These are phyloP conservation scores for Solea senegalensis DNA, from an alignment of 2,113 vertebrate genomes.

Conservation along the genomic window DNA sequence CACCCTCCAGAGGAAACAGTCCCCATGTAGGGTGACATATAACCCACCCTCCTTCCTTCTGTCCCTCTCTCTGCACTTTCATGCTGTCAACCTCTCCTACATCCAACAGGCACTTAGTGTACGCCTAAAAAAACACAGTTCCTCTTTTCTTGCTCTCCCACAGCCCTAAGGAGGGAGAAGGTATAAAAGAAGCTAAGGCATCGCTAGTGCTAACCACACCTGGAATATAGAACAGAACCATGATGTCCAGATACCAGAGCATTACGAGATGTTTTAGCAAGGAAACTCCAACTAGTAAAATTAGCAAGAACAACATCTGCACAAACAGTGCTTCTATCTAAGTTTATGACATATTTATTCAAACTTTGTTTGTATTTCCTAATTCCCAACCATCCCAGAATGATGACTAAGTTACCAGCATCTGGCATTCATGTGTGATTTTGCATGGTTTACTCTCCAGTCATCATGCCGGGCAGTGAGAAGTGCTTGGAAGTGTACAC, in stretches of 20 bases:
- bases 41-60: slow-evolving; percentile 25
- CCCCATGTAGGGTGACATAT: slow-evolving; percentile 63
- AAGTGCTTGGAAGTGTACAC: no score
- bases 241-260: slow-evolving; percentile 11
- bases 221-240: slow-evolving; percentile 23
- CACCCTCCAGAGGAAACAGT: slow-evolving; percentile 63
- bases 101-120: slow-evolving; percentile 8
- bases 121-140: background rate
- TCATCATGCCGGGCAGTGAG: no score
- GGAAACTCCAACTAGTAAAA: no score
- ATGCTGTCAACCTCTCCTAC: slow-evolving; percentile 21
- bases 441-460: no score
- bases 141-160: background rate
- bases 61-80: slow-evolving; percentile 5
- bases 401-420: no score
- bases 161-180: slow-evolving; percentile 2
- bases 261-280: background rate
- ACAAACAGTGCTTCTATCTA: no score
- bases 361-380: no score
- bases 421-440: no score
- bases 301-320: no score
- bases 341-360: no score
- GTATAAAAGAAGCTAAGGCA: background rate
- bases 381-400: no score
- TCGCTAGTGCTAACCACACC: slow-evolving; percentile 21